Base-by-base conservation (phyloP, 2,888 invertebrate species). In the Drosophila fungiperda region DNA sequence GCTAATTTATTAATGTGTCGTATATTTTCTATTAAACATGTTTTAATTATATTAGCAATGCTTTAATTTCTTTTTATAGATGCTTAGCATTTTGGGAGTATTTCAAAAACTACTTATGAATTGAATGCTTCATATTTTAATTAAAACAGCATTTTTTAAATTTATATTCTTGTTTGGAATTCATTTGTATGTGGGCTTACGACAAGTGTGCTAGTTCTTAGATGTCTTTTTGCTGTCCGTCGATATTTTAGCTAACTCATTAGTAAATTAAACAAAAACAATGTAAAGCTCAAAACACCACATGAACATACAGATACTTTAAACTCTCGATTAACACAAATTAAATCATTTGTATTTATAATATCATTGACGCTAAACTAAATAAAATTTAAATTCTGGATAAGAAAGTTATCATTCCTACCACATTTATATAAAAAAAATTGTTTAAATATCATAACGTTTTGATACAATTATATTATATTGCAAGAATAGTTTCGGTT, bases 241-340 rank as follows among this genome's bases (percentile, higher is more conserved):
- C 72, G 29, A 73, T 68, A 68, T 60, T 65, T 73, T 70, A 57
- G 42, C 66, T 69, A 76, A 73, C 63, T 61, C 32, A 68, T 68
- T 15, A 49, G 33, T 32, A 66, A 64, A 26, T 55, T 59, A 67
- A 65, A 65, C 32, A 65, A 45, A 67, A 64, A 52, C 40, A 52
- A 52, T 32, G 2, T 33, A 15, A 29, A 17, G 9, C 15, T 60
- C 26, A 63, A 36, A 72, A 66, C 60, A 60, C 42, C 23, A 53
- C 60, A 12, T 20, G 1, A 40, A 55, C 50, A 26, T 65, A 23
- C 20, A 32, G 23, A 60, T 26, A 40, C 9, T n/a, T 38, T n/a
- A 29, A 60, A 4, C 35, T 26, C 20, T 32, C 32, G 38, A 32
- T 17, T 38, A 48, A 35, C 23, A 61, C 59, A 26, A 36, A 8